phyloP scores from a whole-genome alignment of 2,888 invertebrate genomes.

The Chymomyza caudatula region DNA sequence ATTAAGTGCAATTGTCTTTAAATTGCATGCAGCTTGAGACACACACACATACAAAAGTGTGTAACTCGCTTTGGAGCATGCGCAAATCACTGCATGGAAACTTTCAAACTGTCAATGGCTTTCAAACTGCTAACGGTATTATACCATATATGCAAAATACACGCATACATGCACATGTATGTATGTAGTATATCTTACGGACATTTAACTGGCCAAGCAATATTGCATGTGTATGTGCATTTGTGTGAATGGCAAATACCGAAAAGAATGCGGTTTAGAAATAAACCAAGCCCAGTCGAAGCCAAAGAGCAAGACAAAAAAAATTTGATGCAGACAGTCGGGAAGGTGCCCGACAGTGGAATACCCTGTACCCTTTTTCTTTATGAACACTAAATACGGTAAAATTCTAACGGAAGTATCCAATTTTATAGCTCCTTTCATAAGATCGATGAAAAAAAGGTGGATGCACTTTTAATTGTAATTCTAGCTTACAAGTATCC shows the following conservation, averaged over 20 bases:
- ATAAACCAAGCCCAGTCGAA: slow-evolving; percentile 57
- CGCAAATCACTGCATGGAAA: neutral
- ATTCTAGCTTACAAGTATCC: no score
- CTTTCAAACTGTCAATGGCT: slow-evolving; percentile 23
- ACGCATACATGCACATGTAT: neutral
- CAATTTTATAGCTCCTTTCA: no score
- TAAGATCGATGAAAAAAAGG: no score
- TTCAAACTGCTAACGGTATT: slow-evolving; percentile 38
- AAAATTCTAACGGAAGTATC: no score
- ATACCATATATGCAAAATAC: neutral
- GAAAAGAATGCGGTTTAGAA: slow-evolving; percentile 70
- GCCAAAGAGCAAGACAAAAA: neutral
- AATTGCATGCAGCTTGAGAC: neutral
- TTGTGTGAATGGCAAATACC: slow-evolving; percentile 34
- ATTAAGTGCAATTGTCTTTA: slow-evolving; percentile 47
- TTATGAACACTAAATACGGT: no score
- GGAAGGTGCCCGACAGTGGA: no score
- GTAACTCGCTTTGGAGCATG: neutral
- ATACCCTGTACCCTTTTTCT: no score
- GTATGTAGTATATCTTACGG: neutral
- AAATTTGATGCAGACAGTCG: no score
- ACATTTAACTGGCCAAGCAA: neutral
- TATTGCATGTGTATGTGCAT: neutral
- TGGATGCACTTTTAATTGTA: no score
- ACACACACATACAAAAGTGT: neutral